Conservation (phyloP, 2,113 vertebrate genomes). For the Bucco capensis region DNA sequence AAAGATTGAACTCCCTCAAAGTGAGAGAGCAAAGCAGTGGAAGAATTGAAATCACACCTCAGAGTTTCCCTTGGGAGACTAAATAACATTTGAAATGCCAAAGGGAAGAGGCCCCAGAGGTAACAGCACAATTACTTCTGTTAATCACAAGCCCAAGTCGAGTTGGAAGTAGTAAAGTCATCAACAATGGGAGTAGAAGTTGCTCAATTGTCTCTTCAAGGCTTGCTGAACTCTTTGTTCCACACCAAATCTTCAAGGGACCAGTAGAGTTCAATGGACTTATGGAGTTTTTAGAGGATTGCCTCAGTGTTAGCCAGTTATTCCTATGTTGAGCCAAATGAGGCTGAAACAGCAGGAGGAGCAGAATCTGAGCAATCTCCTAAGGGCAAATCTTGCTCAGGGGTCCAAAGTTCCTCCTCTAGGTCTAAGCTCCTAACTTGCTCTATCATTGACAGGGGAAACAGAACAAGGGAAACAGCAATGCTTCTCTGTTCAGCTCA, state of each 20-base stretch:
- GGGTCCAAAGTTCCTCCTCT: neutral
- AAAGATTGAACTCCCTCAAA: neutral
- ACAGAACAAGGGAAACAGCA: neutral
- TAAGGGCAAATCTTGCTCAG: neutral
- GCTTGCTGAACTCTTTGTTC: fast-evolving
- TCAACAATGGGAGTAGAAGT: neutral
- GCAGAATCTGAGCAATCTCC: neutral
- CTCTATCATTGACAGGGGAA: neutral
- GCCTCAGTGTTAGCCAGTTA: neutral
- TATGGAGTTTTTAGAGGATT: neutral
- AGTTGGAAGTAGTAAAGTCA: neutral
- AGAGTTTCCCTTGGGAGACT: neutral
- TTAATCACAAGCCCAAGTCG: neutral
- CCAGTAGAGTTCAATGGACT: neutral
- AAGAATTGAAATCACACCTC: neutral
- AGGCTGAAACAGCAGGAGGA: neutral
- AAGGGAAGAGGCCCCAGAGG: neutral
- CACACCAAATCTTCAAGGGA: neutral
- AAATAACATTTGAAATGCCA: neutral
- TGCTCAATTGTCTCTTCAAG: neutral
- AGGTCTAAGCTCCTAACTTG: neutral
- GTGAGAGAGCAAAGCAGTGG: neutral
- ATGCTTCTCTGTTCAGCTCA: neutral
- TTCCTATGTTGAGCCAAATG: neutral
- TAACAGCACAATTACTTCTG: neutral